phyloP scores from a whole-genome alignment of 2,113 vertebrate genomes.

The Electrona antarctica region DNA sequence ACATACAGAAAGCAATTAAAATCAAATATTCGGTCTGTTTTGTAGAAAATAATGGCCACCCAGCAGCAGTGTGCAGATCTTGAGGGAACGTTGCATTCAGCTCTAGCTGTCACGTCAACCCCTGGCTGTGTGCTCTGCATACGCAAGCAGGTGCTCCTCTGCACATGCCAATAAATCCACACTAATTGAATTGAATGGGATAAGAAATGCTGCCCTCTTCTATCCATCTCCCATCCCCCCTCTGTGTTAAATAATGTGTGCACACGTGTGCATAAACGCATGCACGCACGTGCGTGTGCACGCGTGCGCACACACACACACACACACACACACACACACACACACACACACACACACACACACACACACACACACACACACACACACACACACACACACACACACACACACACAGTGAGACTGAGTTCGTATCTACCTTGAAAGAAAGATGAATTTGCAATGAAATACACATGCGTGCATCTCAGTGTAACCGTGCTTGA shows the following conservation, averaged over 20 bases:
- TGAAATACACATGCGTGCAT: too few relatives aligned
- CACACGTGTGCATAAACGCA: neutral
- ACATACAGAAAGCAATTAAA: neutral
- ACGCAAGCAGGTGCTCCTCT: constrained; percentile 59
- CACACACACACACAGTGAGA: neutral
- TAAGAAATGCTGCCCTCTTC: constrained; percentile 52
- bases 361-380: neutral
- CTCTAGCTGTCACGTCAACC: constrained; percentile 47
- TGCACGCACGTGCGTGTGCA: constrained; percentile 1
- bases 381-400: neutral
- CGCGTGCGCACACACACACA: constrained; percentile 1
- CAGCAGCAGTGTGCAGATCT: constrained; percentile 46
- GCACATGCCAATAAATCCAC: constrained; percentile 59
- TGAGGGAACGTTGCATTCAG: constrained; percentile 30
- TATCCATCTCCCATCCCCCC: constrained; percentile 46
- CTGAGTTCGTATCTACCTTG: too few relatives aligned
- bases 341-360: constrained; percentile 5
- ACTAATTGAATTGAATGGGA: constrained; percentile 69
- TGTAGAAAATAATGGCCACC: constrained; percentile 24
- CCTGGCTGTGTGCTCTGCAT: constrained; percentile 68
- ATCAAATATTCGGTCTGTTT: constrained; percentile 2
- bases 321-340: constrained; percentile 13
- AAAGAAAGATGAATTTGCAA: too few relatives aligned
- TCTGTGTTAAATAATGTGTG: constrained; percentile 22
- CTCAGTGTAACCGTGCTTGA: too few relatives aligned